Base-by-base conservation (phyloP, 2,888 invertebrate genomes). In the Drosophila mimica region DNA sequence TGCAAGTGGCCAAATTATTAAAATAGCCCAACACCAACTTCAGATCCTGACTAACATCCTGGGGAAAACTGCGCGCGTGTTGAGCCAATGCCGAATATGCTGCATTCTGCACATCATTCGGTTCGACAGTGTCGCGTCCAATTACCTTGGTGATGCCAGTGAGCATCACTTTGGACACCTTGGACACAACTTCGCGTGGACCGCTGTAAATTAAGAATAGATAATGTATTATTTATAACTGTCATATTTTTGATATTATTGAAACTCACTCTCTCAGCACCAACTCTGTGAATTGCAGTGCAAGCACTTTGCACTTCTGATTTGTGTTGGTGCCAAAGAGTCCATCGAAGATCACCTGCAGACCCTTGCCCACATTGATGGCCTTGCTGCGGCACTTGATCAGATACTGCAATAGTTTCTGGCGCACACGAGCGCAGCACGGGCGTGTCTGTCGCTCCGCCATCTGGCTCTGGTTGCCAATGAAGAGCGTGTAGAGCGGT, bases 331-430 rank as follows among this genome's bases (percentile, higher is more conserved):
- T 94, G 34, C 97, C 98, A 92, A 97, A 98, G 15, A 98, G 93
- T 4, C 97, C 96, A 83, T 98, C 97, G 93, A 98, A 98, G 61
- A 98, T 96, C 46, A 97, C 96, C 95, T 97, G 97, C 68, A 98
- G 96, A 80, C 97, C 96, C 61, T 96, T 96, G 9, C 97, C 97
- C 70, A 96, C 95, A 90, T 96, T 95, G 66, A 96, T 95, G 3
- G 95, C 96, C 15, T 95, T 94, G 49, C 95, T 96, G 0, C 95
- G 95, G 6, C 96, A 95, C 86, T 95, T 96, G 78, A 97, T 95
- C 63, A 98, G 94, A 93, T 97, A 96, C 73, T 97, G 96, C 76
- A 98, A 94, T 40, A 98, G 93, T 93, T 98, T 98, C 70, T 98
- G 94, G 38, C 98, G 95, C 58, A 98, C 96, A 79, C 98, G 95